Evolutionary conservation across 2,797 vertebrate genomes (phyloP).

Genomic region (Poeciliopsis infans): DNA sequence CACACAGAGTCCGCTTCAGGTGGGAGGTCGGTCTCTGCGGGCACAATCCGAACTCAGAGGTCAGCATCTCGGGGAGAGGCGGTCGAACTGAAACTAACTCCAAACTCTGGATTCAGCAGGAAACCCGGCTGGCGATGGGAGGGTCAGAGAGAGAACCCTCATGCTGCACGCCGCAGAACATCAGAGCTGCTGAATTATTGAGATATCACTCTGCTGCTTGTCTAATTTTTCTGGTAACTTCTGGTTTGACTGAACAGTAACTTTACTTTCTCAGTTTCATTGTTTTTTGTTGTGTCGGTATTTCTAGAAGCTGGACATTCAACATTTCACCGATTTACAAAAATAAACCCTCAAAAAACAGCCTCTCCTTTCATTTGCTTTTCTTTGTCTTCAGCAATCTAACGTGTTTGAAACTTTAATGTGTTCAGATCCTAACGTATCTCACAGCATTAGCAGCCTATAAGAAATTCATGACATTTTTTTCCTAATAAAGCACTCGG

Average conservation of each 20-base stretch:
- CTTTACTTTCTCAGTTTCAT: neutral
- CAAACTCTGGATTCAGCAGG: constrained; percentile 57
- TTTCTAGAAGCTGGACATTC: neutral
- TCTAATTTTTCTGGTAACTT: constrained; percentile 9
- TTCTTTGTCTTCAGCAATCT: constrained; percentile 33
- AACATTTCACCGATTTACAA: constrained; percentile 1
- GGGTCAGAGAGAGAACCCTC: constrained; percentile 37
- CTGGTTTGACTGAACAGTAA: neutral
- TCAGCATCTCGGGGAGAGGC: constrained; percentile 54
- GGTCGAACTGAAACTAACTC: constrained; percentile 33
- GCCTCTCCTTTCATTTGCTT: constrained; percentile 5
- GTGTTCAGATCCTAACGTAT: constrained; percentile 72
- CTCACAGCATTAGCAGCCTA: constrained; percentile 70
- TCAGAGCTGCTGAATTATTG: constrained; percentile 74
- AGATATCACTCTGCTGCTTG: constrained; percentile 28
- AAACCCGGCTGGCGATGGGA: constrained; percentile 33
- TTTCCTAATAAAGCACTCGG: constrained; percentile 69
- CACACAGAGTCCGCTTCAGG: constrained; percentile 33
- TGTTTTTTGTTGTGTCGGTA: neutral
- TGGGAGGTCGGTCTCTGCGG: constrained; percentile 54
- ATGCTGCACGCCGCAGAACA: constrained; percentile 33
- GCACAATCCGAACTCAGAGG: constrained; percentile 54
- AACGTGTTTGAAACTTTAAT: constrained; percentile 77
- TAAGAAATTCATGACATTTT: constrained; percentile 78
- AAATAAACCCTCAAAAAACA: constrained; percentile 15